A percentile compares a stretch with the other conserved stretches of the same genome.
phyloP scores from a whole-genome alignment of 1,140 invertebrate species.

The Drosophila bipectinata region DNA sequence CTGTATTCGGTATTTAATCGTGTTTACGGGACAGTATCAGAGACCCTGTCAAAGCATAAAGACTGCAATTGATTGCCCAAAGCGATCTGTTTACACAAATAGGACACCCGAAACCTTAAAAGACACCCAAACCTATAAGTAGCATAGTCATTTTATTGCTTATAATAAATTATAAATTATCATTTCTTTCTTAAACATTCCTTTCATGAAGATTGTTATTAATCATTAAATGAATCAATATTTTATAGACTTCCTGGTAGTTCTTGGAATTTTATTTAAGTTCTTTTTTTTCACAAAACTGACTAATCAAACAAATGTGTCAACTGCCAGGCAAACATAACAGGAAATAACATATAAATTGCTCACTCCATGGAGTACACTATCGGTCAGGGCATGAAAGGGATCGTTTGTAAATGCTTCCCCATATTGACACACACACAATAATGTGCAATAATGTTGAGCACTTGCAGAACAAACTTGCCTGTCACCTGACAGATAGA shows the following conservation, averaged over 20 bases:
- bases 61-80: slow-evolving; percentile 10
- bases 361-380: slow-evolving; percentile 20
- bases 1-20: slow-evolving; percentile 5
- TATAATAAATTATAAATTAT: neutral
- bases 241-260: slow-evolving; percentile 1
- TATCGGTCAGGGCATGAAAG: slow-evolving; percentile 4
- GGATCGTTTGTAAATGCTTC: slow-evolving; percentile 10
- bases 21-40: slow-evolving; percentile 23
- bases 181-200: too few relatives aligned
- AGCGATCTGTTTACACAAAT: slow-evolving; percentile 1
- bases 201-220: too few relatives aligned
- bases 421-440: neutral
- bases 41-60: slow-evolving; percentile 25
- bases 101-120: neutral
- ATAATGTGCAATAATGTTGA: too few relatives aligned
- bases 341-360: slow-evolving; percentile 52
- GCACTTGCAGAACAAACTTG: slow-evolving; percentile 1
- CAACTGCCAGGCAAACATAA: slow-evolving; percentile 24
- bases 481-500: neutral
- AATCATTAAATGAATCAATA: too few relatives aligned
- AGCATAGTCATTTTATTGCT: neutral
- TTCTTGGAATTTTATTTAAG: slow-evolving; percentile 34
- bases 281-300: neutral
- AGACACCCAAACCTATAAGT: neutral
- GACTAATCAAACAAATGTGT: slow-evolving; percentile 17